phyloP scores from a whole-genome alignment of 2,888 invertebrate species.

The Amphipoea oculea region DNA sequence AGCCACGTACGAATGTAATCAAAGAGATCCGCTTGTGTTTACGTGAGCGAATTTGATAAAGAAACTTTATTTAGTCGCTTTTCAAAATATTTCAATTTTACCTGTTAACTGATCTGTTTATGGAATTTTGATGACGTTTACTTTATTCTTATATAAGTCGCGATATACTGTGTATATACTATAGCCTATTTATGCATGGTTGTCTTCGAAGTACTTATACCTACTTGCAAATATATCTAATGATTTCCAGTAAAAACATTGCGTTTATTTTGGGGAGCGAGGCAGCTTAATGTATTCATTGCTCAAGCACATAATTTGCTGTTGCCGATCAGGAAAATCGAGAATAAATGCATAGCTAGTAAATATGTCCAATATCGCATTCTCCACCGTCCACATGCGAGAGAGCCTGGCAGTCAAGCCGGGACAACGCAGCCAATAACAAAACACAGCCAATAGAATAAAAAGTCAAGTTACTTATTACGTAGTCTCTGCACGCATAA shows the following conservation, averaged over 20 bases:
- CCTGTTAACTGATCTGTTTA: constrained; percentile 20
- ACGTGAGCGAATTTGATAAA: constrained; percentile 79
- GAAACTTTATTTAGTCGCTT: constrained; percentile 66
- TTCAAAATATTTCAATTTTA: constrained; percentile 41
- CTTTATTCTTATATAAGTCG: not conserved
- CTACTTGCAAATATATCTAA: not conserved
- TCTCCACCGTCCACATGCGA: constrained; percentile 35
- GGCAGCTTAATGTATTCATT: constrained; percentile 7
- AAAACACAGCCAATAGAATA: constrained; percentile 53
- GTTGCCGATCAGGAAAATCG: constrained; percentile 35
- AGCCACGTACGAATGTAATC: constrained; percentile 82
- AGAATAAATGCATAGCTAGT: constrained; percentile 37
- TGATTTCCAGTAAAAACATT: not conserved
- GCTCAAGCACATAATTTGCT: constrained; percentile 15
- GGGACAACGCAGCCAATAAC: constrained; percentile 50
- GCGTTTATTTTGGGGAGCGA: constrained; percentile 1
- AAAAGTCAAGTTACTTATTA: constrained; percentile 59
- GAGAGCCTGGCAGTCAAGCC: constrained; percentile 43
- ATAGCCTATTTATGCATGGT: not conserved
- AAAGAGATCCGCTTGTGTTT: constrained; percentile 82
- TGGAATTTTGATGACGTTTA: not conserved
- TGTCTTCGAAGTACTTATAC: not conserved
- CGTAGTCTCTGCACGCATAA: constrained; percentile 53
- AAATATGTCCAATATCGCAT: constrained; percentile 45
- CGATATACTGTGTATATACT: not conserved